Base-by-base conservation (phyloP, 2,113 vertebrate genomes). In the Lophotis ruficrista region DNA sequence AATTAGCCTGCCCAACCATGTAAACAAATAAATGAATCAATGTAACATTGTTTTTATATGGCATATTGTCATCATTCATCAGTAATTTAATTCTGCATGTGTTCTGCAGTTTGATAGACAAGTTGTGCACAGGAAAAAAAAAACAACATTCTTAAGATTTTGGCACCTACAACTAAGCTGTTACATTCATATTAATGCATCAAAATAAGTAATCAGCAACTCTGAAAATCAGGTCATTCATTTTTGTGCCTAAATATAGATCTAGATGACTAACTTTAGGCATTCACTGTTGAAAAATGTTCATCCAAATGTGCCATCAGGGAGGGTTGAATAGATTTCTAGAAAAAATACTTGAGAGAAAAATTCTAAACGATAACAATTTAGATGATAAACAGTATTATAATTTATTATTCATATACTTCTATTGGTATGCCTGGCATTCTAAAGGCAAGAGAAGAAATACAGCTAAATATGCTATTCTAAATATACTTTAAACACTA, bases 341-440 rank as follows among this genome's bases (percentile, higher is more conserved):
- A 87, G 94, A 93, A 94, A 89, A 96, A 96, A 96, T 87, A 95
- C 95, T 93, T 87, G 65, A 96, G 89, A 97, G 69, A 89, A 94
- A 95, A 95, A 82, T 72, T 96, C 65, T 95, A 96, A 97, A 92
- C 0, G 3, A 65, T 89, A 96, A 89, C 93, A 96, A 94, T 96
- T 95, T 96, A 84, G 66, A 96, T 89, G 76, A 96, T 94, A 94
- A 96, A 96, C 58, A 87, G 77, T 58, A 94, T 94, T 93, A 80
- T 95, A 93, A 95, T 96, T 96, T 92, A 91, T 96, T 96, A 96
- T 96, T 96, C 94, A 97, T 89, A 87, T 80, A 69, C 70, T 92
- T 96, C 81, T 96, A 83, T 85, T 93, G 66, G 86, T 96, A 66
- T 94, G 91, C 81, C 47, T 95, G 73, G 73, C 77, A 82, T 93